phyloP scores from a whole-genome alignment of 2,888 invertebrate genomes.

The Brenthis daphne region DNA sequence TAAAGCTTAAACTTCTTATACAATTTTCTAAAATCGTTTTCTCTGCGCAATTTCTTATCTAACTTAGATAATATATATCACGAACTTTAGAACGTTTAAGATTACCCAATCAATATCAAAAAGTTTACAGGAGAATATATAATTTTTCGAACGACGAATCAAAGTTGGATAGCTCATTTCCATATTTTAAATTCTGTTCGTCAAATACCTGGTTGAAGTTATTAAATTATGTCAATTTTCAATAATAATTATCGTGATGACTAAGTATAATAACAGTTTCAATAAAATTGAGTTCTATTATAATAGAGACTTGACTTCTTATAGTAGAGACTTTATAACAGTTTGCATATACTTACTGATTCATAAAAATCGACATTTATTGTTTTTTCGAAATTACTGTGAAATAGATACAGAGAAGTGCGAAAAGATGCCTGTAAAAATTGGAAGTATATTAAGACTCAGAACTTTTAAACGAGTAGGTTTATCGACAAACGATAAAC shows the following conservation, averaged over 20 bases:
- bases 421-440: too few species aligned
- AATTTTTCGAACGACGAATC: constrained; percentile 41
- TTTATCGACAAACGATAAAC: too few species aligned
- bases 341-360: too few species aligned
- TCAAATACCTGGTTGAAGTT: constrained; percentile 22
- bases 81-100: constrained; percentile 28
- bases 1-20: constrained; percentile 1
- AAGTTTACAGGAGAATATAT: constrained; percentile 37
- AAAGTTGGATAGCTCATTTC: constrained; percentile 42
- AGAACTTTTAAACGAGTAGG: too few species aligned
- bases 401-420: too few species aligned
- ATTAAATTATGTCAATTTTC: constrained; percentile 11
- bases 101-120: constrained; percentile 37
- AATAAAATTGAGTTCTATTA: neutral
- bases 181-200: constrained; percentile 41
- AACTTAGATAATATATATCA: constrained; percentile 24
- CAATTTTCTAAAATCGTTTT: neutral
- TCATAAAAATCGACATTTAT: too few species aligned
- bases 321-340: too few species aligned
- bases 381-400: too few species aligned
- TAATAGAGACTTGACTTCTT: too few species aligned
- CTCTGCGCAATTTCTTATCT: constrained; percentile 11
- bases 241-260: constrained; percentile 11
- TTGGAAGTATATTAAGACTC: too few species aligned
- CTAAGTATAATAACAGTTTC: neutral